Evolutionary conservation across 2,797 vertebrate genomes (phyloP).

Genomic region (Gambelia wislizenii): DNA sequence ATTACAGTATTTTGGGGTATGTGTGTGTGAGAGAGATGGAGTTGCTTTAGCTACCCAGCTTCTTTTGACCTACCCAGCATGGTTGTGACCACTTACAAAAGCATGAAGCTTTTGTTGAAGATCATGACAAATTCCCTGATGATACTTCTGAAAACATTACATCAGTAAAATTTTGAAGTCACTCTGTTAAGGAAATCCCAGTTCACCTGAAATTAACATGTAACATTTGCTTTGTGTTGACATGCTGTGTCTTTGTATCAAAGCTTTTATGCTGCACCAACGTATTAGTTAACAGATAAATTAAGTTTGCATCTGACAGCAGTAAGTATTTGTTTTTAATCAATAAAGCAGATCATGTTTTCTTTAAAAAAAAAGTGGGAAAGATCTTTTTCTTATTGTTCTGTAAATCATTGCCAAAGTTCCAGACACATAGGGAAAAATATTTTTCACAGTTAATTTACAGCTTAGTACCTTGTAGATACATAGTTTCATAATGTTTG

Average conservation of each 20-base stretch:
- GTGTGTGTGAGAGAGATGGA: no score
- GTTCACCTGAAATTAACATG: neutral
- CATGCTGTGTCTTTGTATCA: constrained; percentile 41
- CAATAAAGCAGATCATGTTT: constrained; percentile 7
- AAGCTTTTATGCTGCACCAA: constrained; percentile 54
- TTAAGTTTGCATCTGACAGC: constrained; percentile 42
- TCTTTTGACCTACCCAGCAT: neutral
- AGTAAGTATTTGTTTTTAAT: constrained; percentile 43
- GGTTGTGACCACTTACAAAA: neutral
- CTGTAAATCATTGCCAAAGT: constrained; percentile 23
- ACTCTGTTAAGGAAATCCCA: neutral
- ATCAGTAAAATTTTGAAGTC: neutral
- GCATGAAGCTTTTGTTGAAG: neutral
- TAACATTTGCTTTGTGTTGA: neutral
- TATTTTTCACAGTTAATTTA: constrained; percentile 72
- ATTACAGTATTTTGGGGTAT: no score
- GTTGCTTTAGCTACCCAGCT: neutral
- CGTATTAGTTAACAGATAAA: constrained; percentile 42
- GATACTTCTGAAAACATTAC: neutral
- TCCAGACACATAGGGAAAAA: constrained; percentile 62
- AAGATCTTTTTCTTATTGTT: neutral
- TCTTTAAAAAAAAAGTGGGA: constrained; percentile 41
- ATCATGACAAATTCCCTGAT: neutral
- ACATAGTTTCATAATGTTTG: constrained; percentile 71
- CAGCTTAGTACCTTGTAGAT: constrained; percentile 73